Evolutionary conservation across 1,140 invertebrate species (phyloP), one percentile per base, ranked within the genome.

Genomic region (Eumaeus atala): DNA sequence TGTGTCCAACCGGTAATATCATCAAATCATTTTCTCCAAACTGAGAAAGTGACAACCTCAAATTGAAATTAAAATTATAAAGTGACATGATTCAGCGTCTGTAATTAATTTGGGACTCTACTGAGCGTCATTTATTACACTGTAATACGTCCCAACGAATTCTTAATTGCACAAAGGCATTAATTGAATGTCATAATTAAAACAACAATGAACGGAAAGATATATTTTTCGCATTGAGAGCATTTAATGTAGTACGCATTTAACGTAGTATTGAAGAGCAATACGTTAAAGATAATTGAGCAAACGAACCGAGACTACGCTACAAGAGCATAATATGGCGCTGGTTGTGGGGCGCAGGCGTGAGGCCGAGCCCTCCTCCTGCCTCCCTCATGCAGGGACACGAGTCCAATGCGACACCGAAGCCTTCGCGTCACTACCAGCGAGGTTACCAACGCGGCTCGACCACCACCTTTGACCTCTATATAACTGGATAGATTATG

Each of bases 221-320:
- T 9, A 16, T 44, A 16, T 16, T 44, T 0, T 17, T 44, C 10
- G 11, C 10, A 16, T 17, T 37, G 38, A 49, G 54, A 61, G 56
- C 52, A 61, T 52, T 36, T 49, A 42, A 48, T 28, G 54, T 61
- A 53, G 38, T 38, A 51, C 52, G 52, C 47, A 51, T 50, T 63
- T 65, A 56, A n/a, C n/a, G n/a, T n/a, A n/a, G n/a, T n/a, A n/a
- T n/a, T n/a, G n/a, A n/a, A n/a, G n/a, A n/a, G n/a, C 64, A 68
- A 73, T 76, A 72, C 60, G 66, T 62, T 62, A 57, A 58, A 76
- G 61, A 74, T 76, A 82, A 82, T 78, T 77, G 75, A 72, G 74
- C 66, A 74, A 76, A 76, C 68, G 72, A 77, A 73, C 64, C 68
- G 64, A 67, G 66, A 70, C 64, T 62, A 67, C 62, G 62, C 70